Evolutionary conservation across 2,113 vertebrate genomes (phyloP), one percentile per base, ranked within the genome.

Genomic region (Colistium nudipinnis): DNA sequence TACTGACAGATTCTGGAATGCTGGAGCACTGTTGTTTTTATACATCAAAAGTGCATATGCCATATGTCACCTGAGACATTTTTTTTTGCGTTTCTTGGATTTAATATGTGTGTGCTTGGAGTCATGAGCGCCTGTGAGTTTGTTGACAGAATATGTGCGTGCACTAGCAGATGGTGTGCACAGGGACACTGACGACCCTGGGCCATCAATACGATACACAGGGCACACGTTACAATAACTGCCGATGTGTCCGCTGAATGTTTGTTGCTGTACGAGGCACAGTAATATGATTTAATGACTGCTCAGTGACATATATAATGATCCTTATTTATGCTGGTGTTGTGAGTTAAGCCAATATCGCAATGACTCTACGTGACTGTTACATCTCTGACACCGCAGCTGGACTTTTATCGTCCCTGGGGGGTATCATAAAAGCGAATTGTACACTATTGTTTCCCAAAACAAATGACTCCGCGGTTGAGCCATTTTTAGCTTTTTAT

Each of bases 181-280:
- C 5, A 28, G 38, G 52, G 44, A 74, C 2, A 13, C 47, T 64
- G 71, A 56, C 30, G n/a, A 3, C 43, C 16, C n/a, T 6, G n/a
- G 19, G 30, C 38, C 44, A 31, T 79, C 75, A 53, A 68, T 79
- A 82, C 74, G 30, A 62, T 77, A 63, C 57, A 49, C 61, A 64
- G 65, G 30, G 38, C 55, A 41, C 11, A 19, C 31, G 30, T n/a
- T n/a, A 54, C n/a, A n/a, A 85, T 62, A 64, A 35, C 12, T 35
- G 53, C 22, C 30, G 44, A 27, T n/a, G 19, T 22, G 48, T 5
- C 12, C 28, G 39, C 17, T 53, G 22, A 9, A 41, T 31, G 52
- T 66, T 31, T 2, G 14, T 41, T 20, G n/a, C 16, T 16, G 35
- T 43, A 48, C 7, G 1, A 0, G 20, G 43, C 3, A 17, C 49